Base-by-base conservation (phyloP, 2,113 vertebrate genomes). In the Aspidoscelis tigris region DNA sequence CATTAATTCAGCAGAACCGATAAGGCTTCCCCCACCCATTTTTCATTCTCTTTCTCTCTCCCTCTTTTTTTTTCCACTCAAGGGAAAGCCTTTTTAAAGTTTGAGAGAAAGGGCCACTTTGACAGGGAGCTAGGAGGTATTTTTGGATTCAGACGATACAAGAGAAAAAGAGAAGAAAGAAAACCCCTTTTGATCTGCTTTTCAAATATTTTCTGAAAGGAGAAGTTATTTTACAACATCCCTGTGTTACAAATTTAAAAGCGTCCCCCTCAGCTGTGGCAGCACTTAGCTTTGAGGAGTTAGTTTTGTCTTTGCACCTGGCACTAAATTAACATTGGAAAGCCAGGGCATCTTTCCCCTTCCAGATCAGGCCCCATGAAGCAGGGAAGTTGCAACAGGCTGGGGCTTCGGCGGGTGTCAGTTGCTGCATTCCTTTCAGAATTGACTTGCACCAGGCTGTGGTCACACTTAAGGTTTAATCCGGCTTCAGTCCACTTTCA, bases 1-100 rank as follows among this genome's bases (percentile, higher is more conserved):
- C 91, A 94, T 94, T 94, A 94, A 95, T 95, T 93, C 94, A 91
- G 88, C 24, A 89, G 81, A 88, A 77, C 82, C 44, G 92, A 93
- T 94, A 92, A 93, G 86, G 14, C 4, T 64, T 80, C 68, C 26
- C 21, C 33, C 18, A 16, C 14, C 53, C 14, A 3, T 58, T 58
- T 16, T 61, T 61, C 58, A 18, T 61, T 18, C 18, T 61, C 14
- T 61, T 61, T 4, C 58, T 61, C 18, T 4, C 18, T 4, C 20
- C 22, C 80, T 77, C 41, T 65, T 81, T 21, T 12, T 61, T 65
- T n/a, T 81, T 50, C 58, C 5, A 14, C 95, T 90, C 94, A 1
- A 65, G 90, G 94, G 93, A 91, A 85, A 53, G 55, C 16, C 84
- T 86, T 87, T 91, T 84, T 90, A 82, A 93, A 93, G 92, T 92